Evolutionary conservation across 2,888 invertebrate species (phyloP), one percentile per base, ranked within the genome.

Genomic region (Leucania comma): DNA sequence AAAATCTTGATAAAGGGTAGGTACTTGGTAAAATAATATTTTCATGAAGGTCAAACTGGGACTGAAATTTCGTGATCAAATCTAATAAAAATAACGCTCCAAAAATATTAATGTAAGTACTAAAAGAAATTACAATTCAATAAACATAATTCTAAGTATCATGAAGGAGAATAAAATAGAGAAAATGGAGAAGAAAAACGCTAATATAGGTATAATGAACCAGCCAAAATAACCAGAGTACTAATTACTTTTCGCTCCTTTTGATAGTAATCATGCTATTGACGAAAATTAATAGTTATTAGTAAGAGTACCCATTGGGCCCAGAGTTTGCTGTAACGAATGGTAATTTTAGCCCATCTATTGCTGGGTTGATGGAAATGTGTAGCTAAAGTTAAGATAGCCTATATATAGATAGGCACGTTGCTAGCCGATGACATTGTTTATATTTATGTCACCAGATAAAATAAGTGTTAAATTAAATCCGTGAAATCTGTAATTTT

Each of bases 1-100:
- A 50, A 6, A 2, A 42, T 35, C 8, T n/a, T 9, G 32, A 56
- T 4, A 68, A 26, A n/a, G 1, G 56, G 3, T 29, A 3, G 56
- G 3, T 29, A 3, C 3, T 14, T 42, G 22, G 12, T 56, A 6
- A 54, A 38, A 35, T 35, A 20, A 51, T 20, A 51, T n/a, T 48
- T 48, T 54, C 3, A 14, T 3, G 20, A 65, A 56, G 38, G 12
- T 64, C 17, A 57, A 66, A 53, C 24, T n/a, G 29, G 60, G 38
- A 56, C 51, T 14, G 29, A 32, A 65, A 38, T 78, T 14, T 70
- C 82, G 69, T 82, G 82, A 42, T 48, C 10, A 60, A 35, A 5
- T 57, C 8, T 56, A 67, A 77, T 81, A 65, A 58, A 14, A 66
- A 77, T 81, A 65, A 58, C 22, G 8, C 29, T 56, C 24, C 10